A percentile compares a stretch with the other conserved stretches of the same genome.
Conservation (phyloP, 2,888 invertebrate genomes). For the Microctonus brassicae region DNA sequence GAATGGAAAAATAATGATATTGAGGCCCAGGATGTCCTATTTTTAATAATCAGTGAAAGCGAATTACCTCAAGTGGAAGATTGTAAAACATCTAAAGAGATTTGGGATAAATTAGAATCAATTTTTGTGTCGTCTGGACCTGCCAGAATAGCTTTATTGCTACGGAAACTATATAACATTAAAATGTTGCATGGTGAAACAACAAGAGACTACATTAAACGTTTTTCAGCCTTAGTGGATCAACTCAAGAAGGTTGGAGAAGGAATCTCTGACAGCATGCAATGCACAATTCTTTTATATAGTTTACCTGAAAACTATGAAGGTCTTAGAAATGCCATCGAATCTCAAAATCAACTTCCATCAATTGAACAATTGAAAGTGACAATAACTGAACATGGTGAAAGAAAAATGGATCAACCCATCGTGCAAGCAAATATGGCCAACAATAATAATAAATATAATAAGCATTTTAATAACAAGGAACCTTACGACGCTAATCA, state of each 20-base stretch:
- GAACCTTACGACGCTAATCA: no score
- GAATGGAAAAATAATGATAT: no score
- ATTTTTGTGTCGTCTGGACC: slow-evolving; percentile 65
- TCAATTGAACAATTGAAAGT: background rate
- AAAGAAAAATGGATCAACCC: no score
- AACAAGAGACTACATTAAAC: slow-evolving; percentile 57
- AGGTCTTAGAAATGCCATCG: background rate
- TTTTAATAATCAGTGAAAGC: no score
- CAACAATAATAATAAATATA: no score
- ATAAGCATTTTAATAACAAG: no score
- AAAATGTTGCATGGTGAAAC: slow-evolving; percentile 59
- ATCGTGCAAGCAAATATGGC: no score
- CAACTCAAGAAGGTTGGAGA: slow-evolving; percentile 48
- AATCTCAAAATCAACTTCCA: slow-evolving; percentile 8
- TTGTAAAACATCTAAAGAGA: slow-evolving; percentile 54
- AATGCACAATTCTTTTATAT: no score
- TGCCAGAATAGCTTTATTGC: slow-evolving; percentile 63
- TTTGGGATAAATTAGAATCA: slow-evolving; percentile 61
- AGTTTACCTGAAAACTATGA: background rate
- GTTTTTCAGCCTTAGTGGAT: slow-evolving; percentile 61
- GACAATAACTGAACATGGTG: background rate
- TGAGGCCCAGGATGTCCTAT: no score
- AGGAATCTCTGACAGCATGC: slow-evolving; percentile 2
- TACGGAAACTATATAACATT: slow-evolving; percentile 61
- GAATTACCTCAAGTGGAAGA: no score